Base-by-base conservation (phyloP, 2,888 invertebrate genomes). In the Pimpla rufipes region DNA sequence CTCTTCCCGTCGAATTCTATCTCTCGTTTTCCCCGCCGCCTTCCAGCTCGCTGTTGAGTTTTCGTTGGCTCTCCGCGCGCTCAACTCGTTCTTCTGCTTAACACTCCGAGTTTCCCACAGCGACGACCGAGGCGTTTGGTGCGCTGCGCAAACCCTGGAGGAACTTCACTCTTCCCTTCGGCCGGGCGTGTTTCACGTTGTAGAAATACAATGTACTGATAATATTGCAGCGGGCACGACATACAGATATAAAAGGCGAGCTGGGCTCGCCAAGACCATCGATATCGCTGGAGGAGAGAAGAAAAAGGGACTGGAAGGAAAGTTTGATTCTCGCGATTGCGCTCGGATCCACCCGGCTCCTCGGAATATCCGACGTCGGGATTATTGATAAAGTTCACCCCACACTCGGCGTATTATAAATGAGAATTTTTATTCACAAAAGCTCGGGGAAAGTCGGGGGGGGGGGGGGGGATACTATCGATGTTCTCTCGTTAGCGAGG, bases 31-130 rank as follows among this genome's bases (percentile, higher is more conserved):
- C 37, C 50, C 5, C 29, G 16, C 35, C 37, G 64, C 21, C 10
- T 35, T n/a, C n/a, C n/a, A n/a, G n/a, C 37, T 35, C 16, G 7
- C 42, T 2, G 4, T 59, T 6, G 6, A 35, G 29, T 68, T 59
- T 47, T 59, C 18, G 11, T 18, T 55, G 45, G 21, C 64, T 75
- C 45, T 42, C 70, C 45, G n/a, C 62, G 11, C 2, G 37, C 37
- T 68, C 68, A 6, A n/a, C n/a, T n/a, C n/a, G n/a, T n/a, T n/a
- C n/a, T 42, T 70, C 68, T 52, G 52, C 7, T 55, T 21, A 55
- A 71, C 42, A 57, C 71, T 42, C 71, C 8, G 13, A 35, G 40
- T 18, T 76, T 70, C 55, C 52, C 75, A 76, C 62, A 55, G 52
- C n/a, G 16, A 70, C 29, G 29, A 29, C 29, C n/a, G 29, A 29